Base-by-base conservation (phyloP, 2,888 invertebrate genomes). In the Acheta domesticus region DNA sequence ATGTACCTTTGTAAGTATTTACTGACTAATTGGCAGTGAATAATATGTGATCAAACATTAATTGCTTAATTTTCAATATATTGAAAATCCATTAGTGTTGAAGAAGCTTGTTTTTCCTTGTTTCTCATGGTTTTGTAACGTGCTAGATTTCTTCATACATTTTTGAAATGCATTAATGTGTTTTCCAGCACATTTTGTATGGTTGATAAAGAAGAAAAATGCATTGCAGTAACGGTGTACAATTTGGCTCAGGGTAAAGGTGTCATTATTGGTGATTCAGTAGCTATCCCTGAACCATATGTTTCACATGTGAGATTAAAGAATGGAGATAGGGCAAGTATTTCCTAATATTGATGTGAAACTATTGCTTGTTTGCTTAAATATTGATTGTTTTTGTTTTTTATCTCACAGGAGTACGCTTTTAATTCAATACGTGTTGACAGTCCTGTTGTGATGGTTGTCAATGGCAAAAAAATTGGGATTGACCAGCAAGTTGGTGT, bases 241-340 rank as follows among this genome's bases (percentile, higher is more conserved):
- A 96, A 96, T 88, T 90, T 95, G 87, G 93, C 94, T 12, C 91
- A 92, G 84, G 94, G 94, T 0, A 92, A 92, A 85, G 96, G 96
- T 75, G 92, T 94, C 79, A 93, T 94, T 82, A 93, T 96, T 81
- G 96, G 96, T 1, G 95, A 96, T 88, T 91, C 92, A 49, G 92
- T 96, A 19, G 93, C 94, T 12, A 91, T 96, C 83, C 93, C 95
- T 0, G 94, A 94, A 85, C 96, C 96, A 0, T 89, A 87, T 83
- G 85, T 93, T 74, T 89, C 90, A 73, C 86, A 88, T 79, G 91
- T 93, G 48, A 86, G 90, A 82, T 90, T 92, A 84, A 87, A 86
- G 78, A 90, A 90, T 83, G 87, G 88, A 83, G 87, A 88, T 81
- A 88, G 89, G 86, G 92, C 92, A 86, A 87, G 87, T 85, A 81